Conservation (phyloP, 1,140 invertebrate species). For the Thrips palmi region DNA sequence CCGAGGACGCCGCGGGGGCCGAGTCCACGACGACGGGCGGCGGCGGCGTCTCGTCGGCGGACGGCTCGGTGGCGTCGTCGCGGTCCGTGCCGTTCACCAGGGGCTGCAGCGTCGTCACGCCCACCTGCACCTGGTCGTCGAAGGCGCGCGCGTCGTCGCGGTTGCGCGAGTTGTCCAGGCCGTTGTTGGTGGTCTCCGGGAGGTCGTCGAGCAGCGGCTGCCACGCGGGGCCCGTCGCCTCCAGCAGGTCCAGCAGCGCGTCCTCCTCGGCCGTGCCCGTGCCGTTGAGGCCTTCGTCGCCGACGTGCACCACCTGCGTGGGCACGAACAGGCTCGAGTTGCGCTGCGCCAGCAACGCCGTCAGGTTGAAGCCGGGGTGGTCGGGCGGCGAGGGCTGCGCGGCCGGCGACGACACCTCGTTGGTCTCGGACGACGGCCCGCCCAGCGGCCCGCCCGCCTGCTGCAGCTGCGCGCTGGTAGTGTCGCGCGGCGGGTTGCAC, state of each 20-base stretch:
- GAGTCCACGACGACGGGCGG: slow-evolving; percentile 15
- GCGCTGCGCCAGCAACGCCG: background rate
- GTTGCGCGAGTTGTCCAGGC: background rate
- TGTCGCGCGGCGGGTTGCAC: slow-evolving; percentile 35
- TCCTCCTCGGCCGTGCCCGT: slow-evolving; percentile 1
- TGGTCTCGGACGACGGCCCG: too few relatives aligned
- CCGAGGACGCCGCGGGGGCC: slow-evolving; percentile 6
- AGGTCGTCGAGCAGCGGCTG: background rate
- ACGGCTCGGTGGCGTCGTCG: too few relatives aligned
- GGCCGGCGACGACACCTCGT: background rate
- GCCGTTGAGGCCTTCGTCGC: slow-evolving; percentile 13
- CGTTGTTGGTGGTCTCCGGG: background rate
- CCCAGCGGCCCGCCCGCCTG: background rate
- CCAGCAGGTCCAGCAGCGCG: background rate
- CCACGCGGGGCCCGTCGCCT: background rate
- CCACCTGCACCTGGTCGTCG: background rate
- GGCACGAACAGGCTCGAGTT: slow-evolving; percentile 16
- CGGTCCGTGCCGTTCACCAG: too few relatives aligned
- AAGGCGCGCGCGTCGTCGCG: background rate
- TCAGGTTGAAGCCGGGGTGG: background rate
- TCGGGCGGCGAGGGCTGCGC: background rate
- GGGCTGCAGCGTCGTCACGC: slow-evolving; percentile 13
- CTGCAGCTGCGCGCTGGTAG: background rate
- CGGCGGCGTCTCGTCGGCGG: slow-evolving; percentile 14
- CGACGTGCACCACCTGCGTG: slow-evolving; percentile 21